Evolutionary conservation across 2,888 invertebrate genomes (phyloP).

Genomic region (Lysandra coridon): DNA sequence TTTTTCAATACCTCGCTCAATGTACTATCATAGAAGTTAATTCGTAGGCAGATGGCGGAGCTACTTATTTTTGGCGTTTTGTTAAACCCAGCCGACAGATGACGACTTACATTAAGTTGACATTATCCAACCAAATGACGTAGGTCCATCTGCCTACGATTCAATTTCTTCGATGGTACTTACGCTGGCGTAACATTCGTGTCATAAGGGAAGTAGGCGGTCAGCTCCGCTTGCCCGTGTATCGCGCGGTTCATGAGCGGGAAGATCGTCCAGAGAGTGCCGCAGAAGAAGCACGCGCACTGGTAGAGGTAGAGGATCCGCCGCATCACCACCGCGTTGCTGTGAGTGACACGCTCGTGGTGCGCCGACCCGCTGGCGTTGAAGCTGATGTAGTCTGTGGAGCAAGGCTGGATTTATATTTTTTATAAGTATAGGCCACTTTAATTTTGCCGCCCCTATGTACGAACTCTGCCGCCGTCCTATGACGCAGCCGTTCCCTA

Average conservation of each 20-base stretch:
- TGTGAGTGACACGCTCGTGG: constrained; percentile 52
- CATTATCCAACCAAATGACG: too few relatives aligned
- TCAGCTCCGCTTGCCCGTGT: constrained; percentile 54
- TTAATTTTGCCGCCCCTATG: too few relatives aligned
- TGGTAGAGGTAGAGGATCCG: constrained; percentile 54
- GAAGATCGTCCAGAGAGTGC: constrained; percentile 51
- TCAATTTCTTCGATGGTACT: constrained; percentile 43
- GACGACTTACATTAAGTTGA: too few relatives aligned
- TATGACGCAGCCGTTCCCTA: too few relatives aligned
- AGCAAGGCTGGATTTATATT: too few relatives aligned
- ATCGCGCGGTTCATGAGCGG: constrained; percentile 56
- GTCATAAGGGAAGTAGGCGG: constrained; percentile 65
- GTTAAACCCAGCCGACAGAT: too few relatives aligned
- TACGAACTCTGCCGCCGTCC: too few relatives aligned
- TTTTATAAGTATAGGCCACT: too few relatives aligned
- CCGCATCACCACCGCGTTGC: constrained; percentile 54
- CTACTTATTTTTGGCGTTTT: too few relatives aligned
- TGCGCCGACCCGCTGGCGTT: constrained; percentile 40
- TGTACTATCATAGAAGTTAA: too few relatives aligned
- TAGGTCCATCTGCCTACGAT: neutral
- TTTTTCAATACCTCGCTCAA: too few relatives aligned
- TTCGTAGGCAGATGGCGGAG: too few relatives aligned
- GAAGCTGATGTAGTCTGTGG: neutral
- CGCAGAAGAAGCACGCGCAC: constrained; percentile 49
- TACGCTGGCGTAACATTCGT: constrained; percentile 52